Evolutionary conservation across 53 echinoderm and acorn worm species (phyloP), one percentile per base, ranked within the genome.

Genomic region (Arbacia lixula): DNA sequence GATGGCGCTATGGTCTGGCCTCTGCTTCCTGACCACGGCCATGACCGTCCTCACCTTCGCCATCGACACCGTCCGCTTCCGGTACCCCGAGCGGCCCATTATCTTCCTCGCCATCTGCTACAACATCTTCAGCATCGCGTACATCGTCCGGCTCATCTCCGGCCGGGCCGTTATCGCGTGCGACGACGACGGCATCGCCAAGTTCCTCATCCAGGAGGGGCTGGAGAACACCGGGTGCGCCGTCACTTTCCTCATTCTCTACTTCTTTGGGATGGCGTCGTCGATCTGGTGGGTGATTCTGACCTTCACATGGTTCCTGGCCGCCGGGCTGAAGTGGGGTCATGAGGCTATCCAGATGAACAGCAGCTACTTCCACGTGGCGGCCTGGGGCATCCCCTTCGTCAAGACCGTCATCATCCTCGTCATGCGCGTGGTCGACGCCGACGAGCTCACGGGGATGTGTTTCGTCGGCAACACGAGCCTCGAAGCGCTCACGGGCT

Each of bases 261-360:
- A 95, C 39, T 95, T 95, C 86, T 99, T 99, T 80, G 99, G 99
- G 25, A 99, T 99, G 99, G 99, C 99, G 16, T 95, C 94, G 36
- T 94, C 99, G 8, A 88, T 99, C 54, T 99, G 99, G 99, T 99
- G 99, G 99, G 99, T 99, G 9, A 87, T 95, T 19, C 60, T 99
- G 30, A 92, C 99, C 1, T 99, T 99, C 83, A 99, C 99, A 5
- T 99, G 99, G 99, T 99, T 99, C 69, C 92, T 99, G 8, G 99
- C 99, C 11, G 99, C 99, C 2, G 99, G 99, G 36, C 86, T 99
- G 29, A 99, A 99, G 83, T 99, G 99, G 99, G 94, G 99, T 8
- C 99, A 99, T 49, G 99, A 99, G 53, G 99, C 99, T 2, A 99
- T 99, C 52, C 92, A 95, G 63, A 85, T 95, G 86, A 94, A 99